These are phyloP conservation scores for Trissolcus basalis DNA, from an alignment of 1,140 invertebrate species.

Conservation along the genomic window DNA sequence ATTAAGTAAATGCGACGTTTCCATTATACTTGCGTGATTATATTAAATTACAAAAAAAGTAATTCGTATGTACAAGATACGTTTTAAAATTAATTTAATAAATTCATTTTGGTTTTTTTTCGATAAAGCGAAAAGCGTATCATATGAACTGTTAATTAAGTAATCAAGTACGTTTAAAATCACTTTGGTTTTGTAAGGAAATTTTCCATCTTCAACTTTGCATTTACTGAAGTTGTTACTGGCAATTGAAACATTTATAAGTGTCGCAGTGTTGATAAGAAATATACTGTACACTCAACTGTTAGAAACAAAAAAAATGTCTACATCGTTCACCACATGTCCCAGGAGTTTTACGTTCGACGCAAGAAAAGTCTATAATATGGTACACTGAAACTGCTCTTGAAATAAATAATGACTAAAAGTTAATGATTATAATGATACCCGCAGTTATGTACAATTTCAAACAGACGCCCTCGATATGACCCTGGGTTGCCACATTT, in stretches of 20 bases:
- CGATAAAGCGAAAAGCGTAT: no score
- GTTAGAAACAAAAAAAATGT: conserved; percentile 13
- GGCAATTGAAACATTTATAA: no score
- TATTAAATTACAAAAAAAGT: neutral
- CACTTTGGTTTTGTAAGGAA: no score
- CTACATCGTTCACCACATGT: neutral
- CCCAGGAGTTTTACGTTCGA: conserved; percentile 6
- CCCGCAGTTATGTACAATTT: conserved; percentile 14
- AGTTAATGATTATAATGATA: no score
- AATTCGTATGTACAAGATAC: no score
- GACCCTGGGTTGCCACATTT: conserved; percentile 22
- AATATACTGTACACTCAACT: conserved; percentile 10
- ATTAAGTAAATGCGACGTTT: neutral
- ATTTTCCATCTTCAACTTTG: no score
- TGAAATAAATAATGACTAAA: no score
- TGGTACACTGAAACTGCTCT: neutral
- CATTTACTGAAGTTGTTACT: no score
- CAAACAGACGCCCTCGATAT: conserved; percentile 11
- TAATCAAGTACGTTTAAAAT: no score
- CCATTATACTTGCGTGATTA: neutral
- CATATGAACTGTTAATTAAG: no score
- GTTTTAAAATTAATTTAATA: no score
- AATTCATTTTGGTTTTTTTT: no score
- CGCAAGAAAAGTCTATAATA: conserved; percentile 5
- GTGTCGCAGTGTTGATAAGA: conserved; percentile 16